Percentiles rank a stretch among this genome's conserved stretches.
These are phyloP conservation scores for Spatulosminthurus flaviceps DNA, from an alignment of 2,888 invertebrate species.

Conservation along the genomic window DNA sequence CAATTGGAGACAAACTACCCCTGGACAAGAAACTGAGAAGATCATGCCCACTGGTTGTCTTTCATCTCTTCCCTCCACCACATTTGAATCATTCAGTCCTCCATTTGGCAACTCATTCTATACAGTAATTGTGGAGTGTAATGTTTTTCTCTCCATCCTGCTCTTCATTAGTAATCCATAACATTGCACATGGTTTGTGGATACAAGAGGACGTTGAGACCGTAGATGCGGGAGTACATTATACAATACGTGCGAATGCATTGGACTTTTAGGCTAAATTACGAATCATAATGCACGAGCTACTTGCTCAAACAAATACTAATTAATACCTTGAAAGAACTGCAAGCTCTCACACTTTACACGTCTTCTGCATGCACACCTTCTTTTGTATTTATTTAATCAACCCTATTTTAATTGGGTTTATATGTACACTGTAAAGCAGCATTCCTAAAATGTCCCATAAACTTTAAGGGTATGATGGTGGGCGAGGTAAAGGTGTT, in stretches of 20 bases:
- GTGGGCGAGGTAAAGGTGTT: neutral
- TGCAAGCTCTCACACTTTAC: constrained; percentile 21
- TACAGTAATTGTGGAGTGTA: neutral
- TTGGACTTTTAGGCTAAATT: neutral
- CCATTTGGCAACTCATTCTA: constrained; percentile 29
- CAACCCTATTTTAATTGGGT: constrained; percentile 30
- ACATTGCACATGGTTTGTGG: neutral
- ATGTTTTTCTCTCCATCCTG: neutral
- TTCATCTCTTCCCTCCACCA: neutral
- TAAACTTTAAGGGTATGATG: neutral
- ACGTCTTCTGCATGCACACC: neutral
- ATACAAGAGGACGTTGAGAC: neutral
- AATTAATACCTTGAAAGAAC: constrained; percentile 23
- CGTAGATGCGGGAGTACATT: too few species aligned
- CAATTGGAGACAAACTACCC: constrained; percentile 45
- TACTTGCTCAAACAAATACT: neutral
- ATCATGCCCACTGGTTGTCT: constrained; percentile 41
- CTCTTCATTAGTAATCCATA: constrained; percentile 22
- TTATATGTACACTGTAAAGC: neutral
- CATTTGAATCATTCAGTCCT: constrained; percentile 16
- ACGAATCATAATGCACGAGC: neutral
- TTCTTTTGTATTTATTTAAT: constrained; percentile 33
- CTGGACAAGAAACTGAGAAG: constrained; percentile 32
- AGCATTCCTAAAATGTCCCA: neutral
- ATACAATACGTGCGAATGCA: too few species aligned